Conservation (phyloP, 2,888 invertebrate genomes). For the Pollenia griseotomentosa region DNA sequence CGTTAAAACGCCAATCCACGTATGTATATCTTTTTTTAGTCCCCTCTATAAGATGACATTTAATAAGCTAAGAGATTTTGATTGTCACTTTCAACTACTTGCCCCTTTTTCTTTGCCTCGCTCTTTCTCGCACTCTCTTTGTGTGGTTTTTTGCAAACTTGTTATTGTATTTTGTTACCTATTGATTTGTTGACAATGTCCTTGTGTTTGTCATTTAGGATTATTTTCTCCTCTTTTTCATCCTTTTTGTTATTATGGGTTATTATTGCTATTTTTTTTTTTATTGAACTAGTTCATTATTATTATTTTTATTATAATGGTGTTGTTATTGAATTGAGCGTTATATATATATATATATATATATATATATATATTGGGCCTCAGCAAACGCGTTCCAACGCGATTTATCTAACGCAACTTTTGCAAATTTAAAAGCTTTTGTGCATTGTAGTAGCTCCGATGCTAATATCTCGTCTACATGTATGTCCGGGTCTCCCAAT, state of each 20-base stretch:
- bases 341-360: no score
- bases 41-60: constrained; percentile 75
- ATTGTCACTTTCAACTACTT: constrained; percentile 58
- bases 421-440: no score
- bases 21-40: no score
- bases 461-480: no score
- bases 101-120: background rate
- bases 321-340: constrained; percentile 25
- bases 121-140: background rate
- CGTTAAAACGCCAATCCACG: no score
- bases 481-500: no score
- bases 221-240: background rate
- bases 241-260: constrained; percentile 41
- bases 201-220: constrained; percentile 56
- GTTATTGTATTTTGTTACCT: constrained; percentile 39
- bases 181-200: constrained; percentile 80
- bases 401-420: no score
- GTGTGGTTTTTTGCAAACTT: background rate
- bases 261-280: constrained; percentile 3
- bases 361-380: no score
- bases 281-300: constrained; percentile 12
- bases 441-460: no score
- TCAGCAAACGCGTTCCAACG: no score
- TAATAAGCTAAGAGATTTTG: constrained; percentile 79
- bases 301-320: constrained; percentile 15